Percentiles rank a stretch among this genome's conserved stretches.
Evolutionary conservation across 2,797 vertebrate genomes (phyloP).

Genomic region (Premnoplex brunnescens): DNA sequence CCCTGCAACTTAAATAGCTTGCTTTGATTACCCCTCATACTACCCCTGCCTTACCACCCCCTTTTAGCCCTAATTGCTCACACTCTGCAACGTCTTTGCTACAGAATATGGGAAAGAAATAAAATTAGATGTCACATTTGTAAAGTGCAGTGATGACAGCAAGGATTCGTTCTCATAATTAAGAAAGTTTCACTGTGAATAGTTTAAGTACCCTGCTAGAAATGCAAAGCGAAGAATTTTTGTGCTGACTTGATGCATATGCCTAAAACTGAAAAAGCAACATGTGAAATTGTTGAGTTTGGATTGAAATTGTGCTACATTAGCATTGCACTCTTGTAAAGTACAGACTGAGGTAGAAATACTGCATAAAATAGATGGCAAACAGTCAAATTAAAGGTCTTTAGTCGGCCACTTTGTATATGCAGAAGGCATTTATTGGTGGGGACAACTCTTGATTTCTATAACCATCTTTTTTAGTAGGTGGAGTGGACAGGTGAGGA

Average conservation of each 20-base stretch:
- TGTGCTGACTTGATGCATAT: neutral
- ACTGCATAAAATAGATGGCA: neutral
- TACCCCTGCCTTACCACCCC: neutral
- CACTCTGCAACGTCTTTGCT: neutral
- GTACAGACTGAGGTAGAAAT: neutral
- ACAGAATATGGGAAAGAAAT: neutral
- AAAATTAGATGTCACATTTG: neutral
- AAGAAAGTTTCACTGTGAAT: neutral
- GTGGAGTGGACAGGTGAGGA: neutral
- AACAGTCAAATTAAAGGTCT: neutral
- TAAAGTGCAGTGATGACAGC: neutral
- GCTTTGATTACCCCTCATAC: neutral
- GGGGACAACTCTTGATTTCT: neutral
- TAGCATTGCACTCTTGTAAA: neutral
- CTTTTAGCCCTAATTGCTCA: neutral
- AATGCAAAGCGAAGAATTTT: neutral
- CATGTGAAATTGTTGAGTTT: neutral
- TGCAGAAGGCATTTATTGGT: neutral
- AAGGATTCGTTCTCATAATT: neutral
- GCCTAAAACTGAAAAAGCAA: neutral
- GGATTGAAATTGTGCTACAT: neutral
- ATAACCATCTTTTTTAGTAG: neutral
- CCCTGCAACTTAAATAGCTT: neutral
- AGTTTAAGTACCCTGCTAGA: neutral
- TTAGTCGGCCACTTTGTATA: neutral